Evolutionary conservation across 2,113 vertebrate genomes (phyloP).

Genomic region (Pyrgilauda ruficollis): DNA sequence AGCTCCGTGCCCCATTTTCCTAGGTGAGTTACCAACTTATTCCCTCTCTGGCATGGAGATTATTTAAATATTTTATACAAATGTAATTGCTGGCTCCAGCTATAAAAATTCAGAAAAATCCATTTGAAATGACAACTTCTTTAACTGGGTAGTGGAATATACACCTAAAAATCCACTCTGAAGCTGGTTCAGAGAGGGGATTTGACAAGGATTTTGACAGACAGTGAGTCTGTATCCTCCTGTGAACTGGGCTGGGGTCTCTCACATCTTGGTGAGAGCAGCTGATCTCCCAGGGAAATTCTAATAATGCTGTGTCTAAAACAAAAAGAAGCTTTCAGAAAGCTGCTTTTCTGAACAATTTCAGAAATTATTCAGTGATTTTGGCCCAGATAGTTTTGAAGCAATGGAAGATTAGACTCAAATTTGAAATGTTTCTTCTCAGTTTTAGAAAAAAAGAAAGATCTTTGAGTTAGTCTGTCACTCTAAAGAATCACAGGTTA

Average conservation of each 20-base stretch:
- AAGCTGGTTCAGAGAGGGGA: not conserved
- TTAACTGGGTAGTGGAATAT: not conserved
- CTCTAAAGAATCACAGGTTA: not conserved
- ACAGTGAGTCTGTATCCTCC: not conserved
- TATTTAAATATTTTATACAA: conserved; percentile 19
- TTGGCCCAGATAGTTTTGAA: not conserved
- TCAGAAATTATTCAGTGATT: not conserved
- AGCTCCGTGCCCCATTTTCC: not conserved
- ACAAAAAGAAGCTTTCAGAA: not conserved
- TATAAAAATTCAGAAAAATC: not conserved
- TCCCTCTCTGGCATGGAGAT: not conserved
- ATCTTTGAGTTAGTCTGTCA: not conserved
- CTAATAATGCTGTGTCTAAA: not conserved
- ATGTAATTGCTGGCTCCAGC: not conserved
- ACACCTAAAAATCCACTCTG: not conserved
- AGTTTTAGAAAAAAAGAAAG: rapidly evolving
- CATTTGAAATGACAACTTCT: not conserved
- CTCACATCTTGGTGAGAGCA: not conserved
- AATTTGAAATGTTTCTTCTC: not conserved
- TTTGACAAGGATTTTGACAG: not conserved
- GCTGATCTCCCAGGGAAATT: not conserved
- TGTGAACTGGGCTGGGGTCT: not conserved
- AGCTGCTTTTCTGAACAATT: not conserved
- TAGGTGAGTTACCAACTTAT: not conserved
- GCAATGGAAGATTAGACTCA: not conserved